These are phyloP conservation scores for Barypeithes pellucidus DNA, from an alignment of 2,888 invertebrate genomes.

Conservation along the genomic window DNA sequence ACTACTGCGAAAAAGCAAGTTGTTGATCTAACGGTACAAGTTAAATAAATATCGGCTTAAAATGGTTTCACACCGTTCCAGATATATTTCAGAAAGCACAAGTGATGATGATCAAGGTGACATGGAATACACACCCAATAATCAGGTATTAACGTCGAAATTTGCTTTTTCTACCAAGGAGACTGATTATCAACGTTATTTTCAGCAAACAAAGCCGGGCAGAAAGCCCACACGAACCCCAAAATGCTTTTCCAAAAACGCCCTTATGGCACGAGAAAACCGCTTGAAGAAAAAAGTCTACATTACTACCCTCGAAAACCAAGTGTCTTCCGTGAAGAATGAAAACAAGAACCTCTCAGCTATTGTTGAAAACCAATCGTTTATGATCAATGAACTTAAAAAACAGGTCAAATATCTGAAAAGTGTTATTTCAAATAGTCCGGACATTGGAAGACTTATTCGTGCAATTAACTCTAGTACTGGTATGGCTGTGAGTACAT, in stretches of 20 bases:
- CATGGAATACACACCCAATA: slow-evolving; percentile 46
- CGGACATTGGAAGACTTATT: slow-evolving; percentile 72
- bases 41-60: neutral
- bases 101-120: slow-evolving; percentile 47
- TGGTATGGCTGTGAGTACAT: slow-evolving; percentile 67
- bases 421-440: slow-evolving; percentile 73
- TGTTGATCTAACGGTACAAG: neutral
- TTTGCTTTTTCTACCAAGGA: slow-evolving; percentile 1
- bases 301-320: slow-evolving; percentile 73
- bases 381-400: slow-evolving; percentile 71
- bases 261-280: slow-evolving; percentile 77
- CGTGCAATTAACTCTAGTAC: slow-evolving; percentile 69
- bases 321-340: slow-evolving; percentile 69
- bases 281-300: slow-evolving; percentile 77
- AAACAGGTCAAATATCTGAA: slow-evolving; percentile 74
- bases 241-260: slow-evolving; percentile 73
- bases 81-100: slow-evolving; percentile 49
- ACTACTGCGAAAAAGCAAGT: neutral
- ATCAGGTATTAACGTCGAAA: slow-evolving; percentile 36
- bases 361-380: slow-evolving; percentile 71
- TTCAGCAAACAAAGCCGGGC: slow-evolving; percentile 41
- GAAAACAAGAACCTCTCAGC: slow-evolving; percentile 72
- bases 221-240: slow-evolving; percentile 63
- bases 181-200: slow-evolving; percentile 28
- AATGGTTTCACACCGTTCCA: slow-evolving; percentile 44